Evolutionary conservation across 2,888 invertebrate species (phyloP), one percentile per base, ranked within the genome.

Genomic region (Hemaris fuciformis): DNA sequence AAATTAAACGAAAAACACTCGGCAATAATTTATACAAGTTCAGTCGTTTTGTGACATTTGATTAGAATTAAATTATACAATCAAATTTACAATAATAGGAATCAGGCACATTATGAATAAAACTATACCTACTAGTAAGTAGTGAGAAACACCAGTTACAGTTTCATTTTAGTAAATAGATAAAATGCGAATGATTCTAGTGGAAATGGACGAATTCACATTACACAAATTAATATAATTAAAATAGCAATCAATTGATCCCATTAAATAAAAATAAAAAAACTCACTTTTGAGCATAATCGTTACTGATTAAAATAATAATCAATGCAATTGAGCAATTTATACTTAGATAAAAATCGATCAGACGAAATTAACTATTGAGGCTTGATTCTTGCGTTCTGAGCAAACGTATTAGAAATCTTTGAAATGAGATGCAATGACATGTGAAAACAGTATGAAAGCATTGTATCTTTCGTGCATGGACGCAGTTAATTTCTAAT

Each of bases 11-110:
- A 87, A 87, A 83, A 88, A 91, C 87, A 89, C 87, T 84, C 86
- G 89, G 91, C 85, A 89, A 91, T 88, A 89, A 89, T 90, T 91
- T 89, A 90, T 89, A 91, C 86, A 90, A 88, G 84, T 74, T 90
- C 92, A 91, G 92, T 91, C 92, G 85, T 85, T 89, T 88, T 87
- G 84, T 85, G 92, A 91, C 89, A 85, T 87, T 90, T 85, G 87
- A 89, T 91, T 87, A 89, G 79, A 87, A 87, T 85, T 87, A 88
- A 84, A 85, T 76, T 87, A 85, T 87, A 89, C 84, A 87, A 90
- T 87, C 83, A 90, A 88, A 86, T 86, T 83, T 89, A 91, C 80
- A 84, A 88, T 90, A 91, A 89, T 91, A 92, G 91, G 91, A 92
- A 91, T 91, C 91, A 90, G 91, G 89, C 91, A 90, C 89, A 89